A percentile compares a stretch with the other conserved stretches of the same genome.
phyloP scores from a whole-genome alignment of 2,888 invertebrate genomes.

The Parnassius orleans region DNA sequence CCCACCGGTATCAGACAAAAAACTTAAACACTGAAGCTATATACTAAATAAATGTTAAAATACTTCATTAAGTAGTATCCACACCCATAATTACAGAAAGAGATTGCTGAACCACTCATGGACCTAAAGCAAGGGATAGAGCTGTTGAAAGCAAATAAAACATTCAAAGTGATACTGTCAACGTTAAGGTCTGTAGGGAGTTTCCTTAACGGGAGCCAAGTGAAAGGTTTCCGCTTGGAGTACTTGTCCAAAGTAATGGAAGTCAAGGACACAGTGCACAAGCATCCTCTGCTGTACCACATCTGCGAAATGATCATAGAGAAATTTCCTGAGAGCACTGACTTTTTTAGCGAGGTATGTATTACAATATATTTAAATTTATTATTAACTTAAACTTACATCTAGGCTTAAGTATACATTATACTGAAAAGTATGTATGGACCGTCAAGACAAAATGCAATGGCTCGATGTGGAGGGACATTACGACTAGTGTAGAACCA shows the following conservation, averaged over 20 bases:
- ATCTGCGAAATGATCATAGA: slow-evolving; percentile 98
- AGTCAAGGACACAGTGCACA: slow-evolving; percentile 99
- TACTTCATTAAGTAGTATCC: no score
- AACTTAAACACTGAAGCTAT: no score
- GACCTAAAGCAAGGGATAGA: slow-evolving; percentile 98
- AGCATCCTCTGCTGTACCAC: slow-evolving; percentile 98
- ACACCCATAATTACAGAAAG: slow-evolving; percentile 80
- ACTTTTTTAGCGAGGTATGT: slow-evolving; percentile 96
- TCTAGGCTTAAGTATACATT: no score
- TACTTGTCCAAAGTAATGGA: slow-evolving; percentile 98
- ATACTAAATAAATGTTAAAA: no score
- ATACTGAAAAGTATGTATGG: no score
- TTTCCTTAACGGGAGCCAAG: slow-evolving; percentile 95
- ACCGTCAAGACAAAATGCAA: no score
- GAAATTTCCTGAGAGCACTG: slow-evolving; percentile 96
- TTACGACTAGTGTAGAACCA: no score
- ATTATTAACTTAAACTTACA: no score
- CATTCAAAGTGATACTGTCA: slow-evolving; percentile 96
- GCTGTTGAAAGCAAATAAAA: slow-evolving; percentile 93
- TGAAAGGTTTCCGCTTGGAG: slow-evolving; percentile 98
- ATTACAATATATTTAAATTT: slow-evolving; percentile 9
- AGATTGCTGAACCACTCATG: slow-evolving; percentile 99
- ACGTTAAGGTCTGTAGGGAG: slow-evolving; percentile 97
- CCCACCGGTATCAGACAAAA: not conserved
- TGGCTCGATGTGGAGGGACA: no score